Conservation (phyloP, 2,888 invertebrate genomes). For the Prosopocoilus inquinatus region DNA sequence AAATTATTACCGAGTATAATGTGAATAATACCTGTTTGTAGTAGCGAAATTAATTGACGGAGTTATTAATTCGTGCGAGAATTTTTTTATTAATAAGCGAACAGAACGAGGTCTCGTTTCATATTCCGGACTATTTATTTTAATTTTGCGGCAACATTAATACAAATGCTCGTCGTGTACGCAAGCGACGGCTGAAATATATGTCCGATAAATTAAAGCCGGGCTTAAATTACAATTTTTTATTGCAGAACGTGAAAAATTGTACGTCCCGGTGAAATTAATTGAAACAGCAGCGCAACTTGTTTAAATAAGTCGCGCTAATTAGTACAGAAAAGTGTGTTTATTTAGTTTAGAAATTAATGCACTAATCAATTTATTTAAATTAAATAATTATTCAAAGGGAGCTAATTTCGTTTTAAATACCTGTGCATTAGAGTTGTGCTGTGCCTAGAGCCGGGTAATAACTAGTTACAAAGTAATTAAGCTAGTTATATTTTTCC, state of each 20-base stretch:
- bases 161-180: not conserved
- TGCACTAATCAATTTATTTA: too few species aligned
- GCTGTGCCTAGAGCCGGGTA: too few species aligned
- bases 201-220: conserved; percentile 15
- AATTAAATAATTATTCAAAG: too few species aligned
- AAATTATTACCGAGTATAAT: conserved; percentile 22
- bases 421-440: too few species aligned
- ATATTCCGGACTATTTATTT: not conserved
- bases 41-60: conserved; percentile 19
- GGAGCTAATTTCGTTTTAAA: too few species aligned
- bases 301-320: too few species aligned
- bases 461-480: too few species aligned
- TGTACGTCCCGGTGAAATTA: too few species aligned
- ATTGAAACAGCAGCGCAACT: too few species aligned
- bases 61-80: not conserved
- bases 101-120: not conserved
- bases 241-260: not conserved
- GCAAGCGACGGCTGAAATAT: conserved; percentile 2
- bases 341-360: too few species aligned
- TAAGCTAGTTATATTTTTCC: too few species aligned
- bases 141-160: conserved; percentile 3
- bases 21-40: conserved; percentile 24
- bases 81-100: not conserved
- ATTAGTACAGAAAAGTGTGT: too few species aligned
- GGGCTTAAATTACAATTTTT: conserved; percentile 10